Evolutionary conservation across 2,888 invertebrate genomes (phyloP).

Genomic region (Drosophila nigricruria): DNA sequence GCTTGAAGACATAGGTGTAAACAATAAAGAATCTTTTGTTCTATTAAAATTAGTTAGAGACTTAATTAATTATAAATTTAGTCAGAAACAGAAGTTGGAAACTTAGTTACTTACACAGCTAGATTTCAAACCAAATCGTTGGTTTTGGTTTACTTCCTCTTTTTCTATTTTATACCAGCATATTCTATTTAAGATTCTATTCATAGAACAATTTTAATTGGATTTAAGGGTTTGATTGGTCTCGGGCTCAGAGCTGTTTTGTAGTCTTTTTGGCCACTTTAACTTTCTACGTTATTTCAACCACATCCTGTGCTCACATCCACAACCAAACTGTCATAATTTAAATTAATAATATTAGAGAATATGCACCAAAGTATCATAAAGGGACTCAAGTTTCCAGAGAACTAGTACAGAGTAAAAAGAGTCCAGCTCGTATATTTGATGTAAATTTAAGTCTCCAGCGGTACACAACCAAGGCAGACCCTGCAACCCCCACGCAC

Average conservation of each 20-base stretch:
- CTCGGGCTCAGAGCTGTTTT: background rate
- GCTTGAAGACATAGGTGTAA: no score
- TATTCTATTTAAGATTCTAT: background rate
- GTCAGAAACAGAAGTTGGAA: background rate
- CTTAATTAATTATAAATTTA: background rate
- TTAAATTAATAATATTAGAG: constrained; percentile 76
- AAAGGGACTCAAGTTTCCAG: constrained; percentile 68
- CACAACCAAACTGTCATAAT: constrained; percentile 46
- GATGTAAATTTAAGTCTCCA: constrained; percentile 25
- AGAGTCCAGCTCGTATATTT: constrained; percentile 20
- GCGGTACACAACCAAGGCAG: background rate
- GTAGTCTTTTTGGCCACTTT: background rate
- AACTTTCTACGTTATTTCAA: background rate
- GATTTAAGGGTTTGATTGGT: background rate
- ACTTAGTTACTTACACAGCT: background rate
- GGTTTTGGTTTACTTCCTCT: background rate
- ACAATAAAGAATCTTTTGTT: background rate
- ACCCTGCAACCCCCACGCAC: constrained; percentile 8
- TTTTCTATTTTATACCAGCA: background rate
- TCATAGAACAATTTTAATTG: background rate
- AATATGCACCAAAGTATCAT: constrained; percentile 79
- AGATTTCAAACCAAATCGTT: background rate
- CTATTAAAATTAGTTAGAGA: no score
- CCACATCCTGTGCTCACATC: constrained; percentile 5
- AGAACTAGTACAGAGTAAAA: constrained; percentile 17